phyloP scores from a whole-genome alignment of 2,888 invertebrate genomes.

The Cloeon dipterum region DNA sequence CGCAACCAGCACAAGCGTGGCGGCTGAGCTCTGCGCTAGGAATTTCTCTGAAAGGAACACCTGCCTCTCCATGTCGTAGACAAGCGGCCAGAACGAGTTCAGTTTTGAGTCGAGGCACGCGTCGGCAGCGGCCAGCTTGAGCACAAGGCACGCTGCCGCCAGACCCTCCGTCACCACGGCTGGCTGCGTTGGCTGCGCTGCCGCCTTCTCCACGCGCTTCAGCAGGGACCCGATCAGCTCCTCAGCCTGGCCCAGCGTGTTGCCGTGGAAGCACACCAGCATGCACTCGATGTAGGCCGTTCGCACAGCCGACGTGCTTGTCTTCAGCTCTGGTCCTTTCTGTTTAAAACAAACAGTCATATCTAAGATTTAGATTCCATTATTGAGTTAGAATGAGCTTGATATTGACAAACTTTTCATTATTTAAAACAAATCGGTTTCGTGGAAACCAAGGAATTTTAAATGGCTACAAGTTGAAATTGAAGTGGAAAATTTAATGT shows the following conservation, averaged over 20 bases:
- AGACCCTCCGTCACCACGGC: slow-evolving; percentile 45
- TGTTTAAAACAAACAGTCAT: no score
- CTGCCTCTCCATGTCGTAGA: slow-evolving; percentile 54
- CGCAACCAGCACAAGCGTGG: slow-evolving; percentile 43
- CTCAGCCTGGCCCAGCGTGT: slow-evolving; percentile 21
- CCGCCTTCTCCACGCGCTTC: slow-evolving; percentile 51
- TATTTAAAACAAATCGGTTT: background rate
- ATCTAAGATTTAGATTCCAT: slow-evolving; percentile 2
- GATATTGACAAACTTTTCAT: background rate
- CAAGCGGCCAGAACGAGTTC: slow-evolving; percentile 37
- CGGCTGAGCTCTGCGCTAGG: slow-evolving; percentile 35
- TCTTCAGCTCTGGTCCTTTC: slow-evolving; percentile 50
- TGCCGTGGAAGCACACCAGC: slow-evolving; percentile 34
- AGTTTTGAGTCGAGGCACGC: slow-evolving; percentile 22
- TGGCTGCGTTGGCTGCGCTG: slow-evolving; percentile 47
- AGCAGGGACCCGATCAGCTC: slow-evolving; percentile 35
- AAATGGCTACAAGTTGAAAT: no score
- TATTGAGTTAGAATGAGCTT: background rate
- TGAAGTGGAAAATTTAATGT: no score
- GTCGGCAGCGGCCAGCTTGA: slow-evolving; percentile 29
- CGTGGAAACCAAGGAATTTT: no score
- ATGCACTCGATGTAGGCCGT: slow-evolving; percentile 58
- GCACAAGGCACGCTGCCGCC: slow-evolving; percentile 38
- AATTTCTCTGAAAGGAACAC: slow-evolving; percentile 65
- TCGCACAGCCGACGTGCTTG: slow-evolving; percentile 50